Evolutionary conservation across 1,140 invertebrate genomes (phyloP), one percentile per base, ranked within the genome.

Genomic region (Linepithema humile): DNA sequence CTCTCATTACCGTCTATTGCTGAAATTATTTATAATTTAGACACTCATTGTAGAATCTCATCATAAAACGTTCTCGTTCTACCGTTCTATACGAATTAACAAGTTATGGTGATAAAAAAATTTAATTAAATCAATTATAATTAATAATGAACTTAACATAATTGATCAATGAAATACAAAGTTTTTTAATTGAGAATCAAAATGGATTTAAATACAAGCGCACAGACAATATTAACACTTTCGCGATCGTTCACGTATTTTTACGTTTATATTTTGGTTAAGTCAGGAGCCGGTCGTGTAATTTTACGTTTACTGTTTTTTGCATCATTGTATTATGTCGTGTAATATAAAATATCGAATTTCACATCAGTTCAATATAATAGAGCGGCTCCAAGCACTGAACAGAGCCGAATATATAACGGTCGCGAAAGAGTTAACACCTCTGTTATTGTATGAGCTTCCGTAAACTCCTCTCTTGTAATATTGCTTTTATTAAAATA

Each of bases 21-120:
- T 53, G 43, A 65, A 65, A 65, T 38, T 65, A 48, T 77, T 77
- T 65, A 77, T 65, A 65, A 77, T 53, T 38, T 65, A 65, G 23
- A 45, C 15, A 9, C 32, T 3, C 29, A 10, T 40, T 60, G 17
- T 1, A 38, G 20, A 38, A 20, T 26, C 20, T 50, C 7, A 26
- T 5, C n/a, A 17, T 65, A 38, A 23, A 38, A 7, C 23, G 10
- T 35, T 75, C n/a, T 32, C n/a, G 26, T 72, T 73, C n/a, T 17
- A 20, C 2, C 9, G 20, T 43, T 55, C 3, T 17, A 35, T 17
- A 15, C 7, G 1, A 62, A 62, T 62, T 77, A 50, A 50, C 4
- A 0, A 3, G 1, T 64, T 38, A 50, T 38, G 2, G 45, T 12
- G 3, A 57, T 26, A 38, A 32, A 35, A 1, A n/a, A 32, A 45